Base-by-base conservation (phyloP, 2,113 vertebrate genomes). In the Cyanoderma ruficeps region DNA sequence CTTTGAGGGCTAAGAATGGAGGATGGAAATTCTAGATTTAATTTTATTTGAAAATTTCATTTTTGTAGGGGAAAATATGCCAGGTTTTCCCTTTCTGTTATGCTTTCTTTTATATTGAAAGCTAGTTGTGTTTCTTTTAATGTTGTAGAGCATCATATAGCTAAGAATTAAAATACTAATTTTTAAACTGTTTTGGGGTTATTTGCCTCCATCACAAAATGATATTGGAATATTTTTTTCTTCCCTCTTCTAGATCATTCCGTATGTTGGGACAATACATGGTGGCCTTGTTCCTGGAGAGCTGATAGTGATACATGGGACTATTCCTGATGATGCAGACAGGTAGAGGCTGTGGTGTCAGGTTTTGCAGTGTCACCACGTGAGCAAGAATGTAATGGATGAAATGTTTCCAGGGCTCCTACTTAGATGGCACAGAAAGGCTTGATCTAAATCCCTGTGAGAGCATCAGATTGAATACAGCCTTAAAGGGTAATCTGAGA, bases 301-400 rank as follows among this genome's bases (percentile, higher is more conserved):
- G 61, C 97, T 98, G 97, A 96, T 99, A 37, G 96, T 99, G 5
- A 97, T 99, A 23, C 98, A 98, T 61, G 99, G 99, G 7, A 93
- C 92, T 3, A 96, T 99, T 75, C 98, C 97, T 15, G 74, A 96
- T 44, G 97, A 97, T 37, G 96, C 98, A 2, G 99, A 99, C 94
- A 98, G 99, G 99, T 99, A 98, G 93, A 61, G 28, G 15, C 71
- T 91, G 6, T 7, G 5, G 5, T 69, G 60, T 57, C 50, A 10
- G 13, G 68, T 86, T 57, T 53, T 77, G 46, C 63, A 72, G 37
- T 52, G 50, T 79, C 17, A 46, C 47, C 24, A 15, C 8, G 1
- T 68, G 56, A 96, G 39, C 42, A 70, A 56, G 50, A 53, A 13
- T 46, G 27, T 25, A 65, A 35, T 22, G 55, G 31, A 35, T 68